Percentiles rank a stretch among this genome's conserved stretches.
These are phyloP conservation scores for Apteryx mantelli DNA, from an alignment of 2,113 vertebrate genomes.

Conservation along the genomic window DNA sequence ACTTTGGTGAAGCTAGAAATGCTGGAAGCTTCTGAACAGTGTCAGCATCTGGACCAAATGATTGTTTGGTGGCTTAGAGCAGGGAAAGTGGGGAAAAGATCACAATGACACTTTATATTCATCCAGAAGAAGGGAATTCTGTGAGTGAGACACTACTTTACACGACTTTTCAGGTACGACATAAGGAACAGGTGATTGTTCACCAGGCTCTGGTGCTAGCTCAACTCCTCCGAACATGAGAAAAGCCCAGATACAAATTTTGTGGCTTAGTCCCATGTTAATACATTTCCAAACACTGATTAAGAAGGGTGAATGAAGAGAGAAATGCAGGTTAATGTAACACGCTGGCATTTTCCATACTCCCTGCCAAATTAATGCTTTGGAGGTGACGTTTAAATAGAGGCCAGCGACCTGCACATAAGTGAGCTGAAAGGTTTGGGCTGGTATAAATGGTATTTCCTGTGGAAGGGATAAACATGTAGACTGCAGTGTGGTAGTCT, in stretches of 20 bases:
- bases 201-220: background rate
- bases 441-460: background rate
- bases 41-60: background rate
- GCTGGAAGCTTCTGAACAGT: slow-evolving; percentile 4
- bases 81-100: background rate
- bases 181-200: background rate
- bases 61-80: background rate
- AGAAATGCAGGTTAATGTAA: slow-evolving; percentile 28
- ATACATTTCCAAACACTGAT: slow-evolving; percentile 24
- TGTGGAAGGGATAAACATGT: background rate
- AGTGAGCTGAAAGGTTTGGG: background rate
- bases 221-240: background rate
- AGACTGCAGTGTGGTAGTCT: background rate
- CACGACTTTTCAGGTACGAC: background rate
- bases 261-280: background rate
- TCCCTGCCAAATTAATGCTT: slow-evolving; percentile 27
- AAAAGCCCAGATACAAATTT: slow-evolving; percentile 25
- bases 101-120: background rate
- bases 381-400: background rate
- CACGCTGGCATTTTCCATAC: background rate
- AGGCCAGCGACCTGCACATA: background rate
- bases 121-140: background rate
- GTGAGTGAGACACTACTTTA: accelerated
- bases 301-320: slow-evolving; percentile 3
- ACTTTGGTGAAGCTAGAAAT: slow-evolving; percentile 31